Base-by-base conservation (phyloP, 1,140 invertebrate genomes). In the Phthorimaea operculella region DNA sequence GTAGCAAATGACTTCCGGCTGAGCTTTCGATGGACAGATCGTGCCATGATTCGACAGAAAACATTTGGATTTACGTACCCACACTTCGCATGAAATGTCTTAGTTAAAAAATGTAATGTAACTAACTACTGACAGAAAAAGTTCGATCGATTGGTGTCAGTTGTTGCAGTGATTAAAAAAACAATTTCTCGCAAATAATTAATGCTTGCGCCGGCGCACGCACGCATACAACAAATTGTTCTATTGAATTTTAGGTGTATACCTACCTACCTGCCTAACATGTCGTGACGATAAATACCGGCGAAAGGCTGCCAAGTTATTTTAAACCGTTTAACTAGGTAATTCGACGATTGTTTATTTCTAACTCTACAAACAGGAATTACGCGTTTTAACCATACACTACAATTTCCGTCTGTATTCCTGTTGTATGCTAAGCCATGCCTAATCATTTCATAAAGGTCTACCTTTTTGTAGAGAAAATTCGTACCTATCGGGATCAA, bases 161-260 rank as follows among this genome's bases (percentile, higher is more conserved):
- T 47, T 47, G 16, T 47, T 16, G 16, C 8, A 9, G 44, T 9
- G 15, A 47, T 47, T 47, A 47, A 16, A 17, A 42, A n/a, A 47
- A 47, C 44, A 47, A 47, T 47, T 47, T 47, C 44, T 47, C 3
- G 16, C 15, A n/a, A 47, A 16, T 47, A 15, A 47, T 47, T 47
- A 16, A 15, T 47, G 15, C 36, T 39, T 39, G 36, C 36, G 36
- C 10, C 15, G 36, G 36, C 15, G 44, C 44, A 47, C 44, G 44
- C 44, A 47, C 16, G 44, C 44, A 47, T 9, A 15, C 44, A 16
- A 16, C 15, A 14, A 47, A 16, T 17, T 47, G 16, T 47, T 15
- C 44, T 47, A 47, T 47, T 47, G 44, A 47, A 16, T 47, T 47
- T 47, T 47, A 47, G 44, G 14, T 45, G 14, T n/a, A n/a, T n/a